Base-by-base conservation (phyloP, 64 coral and sea anemone species). In the Acropora tenuis region DNA sequence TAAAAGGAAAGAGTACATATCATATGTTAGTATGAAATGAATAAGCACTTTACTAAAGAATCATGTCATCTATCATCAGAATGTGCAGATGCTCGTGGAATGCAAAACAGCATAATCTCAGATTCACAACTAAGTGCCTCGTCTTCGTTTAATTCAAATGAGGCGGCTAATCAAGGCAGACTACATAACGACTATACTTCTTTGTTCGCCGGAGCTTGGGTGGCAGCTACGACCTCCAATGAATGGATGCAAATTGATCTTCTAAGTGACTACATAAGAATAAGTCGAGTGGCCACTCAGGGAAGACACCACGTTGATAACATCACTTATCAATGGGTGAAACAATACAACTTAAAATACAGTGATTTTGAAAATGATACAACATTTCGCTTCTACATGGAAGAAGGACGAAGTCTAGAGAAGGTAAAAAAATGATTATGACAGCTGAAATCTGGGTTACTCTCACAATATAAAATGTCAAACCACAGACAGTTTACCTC, bases 171-270 rank as follows among this genome's bases (percentile, higher is more conserved):
- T 5, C 80, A 84, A 41, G 80, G 89, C 41, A 83, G 89, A 47
- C 89, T 91, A 47, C 83, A 91, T 49, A 82, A 76, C 53, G 48
- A 60, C 20, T n/a, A 45, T 40, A 66, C 80, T 30, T 30, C 30
- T 30, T 30, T 30, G 30, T 30, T 30, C 30, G 30, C 30, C 58
- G 79, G 89, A 2, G 49, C 78, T 7, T 91, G 89, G 89, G 47
- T 80, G 13, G 79, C 79, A 13, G 59, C 58, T 15, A 5, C 44
- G 65, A 20, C 83, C 19, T 16, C 30, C 8, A 71, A 60, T 76
- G 79, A 91, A 41, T 91, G 89, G 89, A 75, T 84, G 7, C 89
- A 91, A 61, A 68, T 84, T 43, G 89, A 91, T 46, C 61, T 91
- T 11, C 67, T 47, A 1, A 49, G 76, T 50, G 16, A n/a, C 2